These are phyloP conservation scores for Murina feae DNA, from an alignment of 2,113 vertebrate species.

Conservation along the genomic window DNA sequence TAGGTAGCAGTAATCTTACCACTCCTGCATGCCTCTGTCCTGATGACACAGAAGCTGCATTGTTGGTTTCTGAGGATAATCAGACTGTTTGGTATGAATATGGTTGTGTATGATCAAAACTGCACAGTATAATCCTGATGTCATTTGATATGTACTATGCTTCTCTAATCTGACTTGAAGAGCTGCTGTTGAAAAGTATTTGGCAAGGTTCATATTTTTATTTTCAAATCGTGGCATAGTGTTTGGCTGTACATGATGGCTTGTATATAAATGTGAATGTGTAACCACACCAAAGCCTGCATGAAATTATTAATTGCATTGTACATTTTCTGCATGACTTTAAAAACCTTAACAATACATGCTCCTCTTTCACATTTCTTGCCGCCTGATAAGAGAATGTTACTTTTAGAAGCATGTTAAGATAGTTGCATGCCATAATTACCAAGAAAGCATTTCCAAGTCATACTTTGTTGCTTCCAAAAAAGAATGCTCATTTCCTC, in stretches of 20 bases:
- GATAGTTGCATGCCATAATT: constrained; percentile 73
- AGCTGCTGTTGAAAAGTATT: constrained; percentile 25
- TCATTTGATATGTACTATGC: background rate
- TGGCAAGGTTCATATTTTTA: constrained; percentile 38
- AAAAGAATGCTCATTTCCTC: constrained; percentile 26
- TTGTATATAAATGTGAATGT: constrained; percentile 77
- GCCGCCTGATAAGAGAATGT: constrained; percentile 48
- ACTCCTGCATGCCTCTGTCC: constrained; percentile 54
- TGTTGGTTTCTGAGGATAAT: constrained; percentile 89
- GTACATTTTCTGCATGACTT: constrained; percentile 81
- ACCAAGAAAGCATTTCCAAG: constrained; percentile 26
- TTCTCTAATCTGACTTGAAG: constrained; percentile 54
- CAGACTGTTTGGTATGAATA: constrained; percentile 98
- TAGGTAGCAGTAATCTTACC: constrained; percentile 34
- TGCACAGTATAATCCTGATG: background rate
- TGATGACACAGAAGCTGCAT: constrained; percentile 76
- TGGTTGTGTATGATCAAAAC: constrained; percentile 90
- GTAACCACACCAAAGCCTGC: constrained; percentile 79
- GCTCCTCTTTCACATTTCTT: constrained; percentile 68
- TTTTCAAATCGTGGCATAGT: constrained; percentile 12
- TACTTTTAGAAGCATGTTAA: constrained; percentile 77
- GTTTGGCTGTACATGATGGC: constrained; percentile 60
- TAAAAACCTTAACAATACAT: constrained; percentile 65
- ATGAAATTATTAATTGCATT: constrained; percentile 80
- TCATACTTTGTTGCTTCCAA: constrained; percentile 26